Evolutionary conservation across 2,797 vertebrate genomes (phyloP).

Genomic region (Tokudaia tokunoshimensis): DNA sequence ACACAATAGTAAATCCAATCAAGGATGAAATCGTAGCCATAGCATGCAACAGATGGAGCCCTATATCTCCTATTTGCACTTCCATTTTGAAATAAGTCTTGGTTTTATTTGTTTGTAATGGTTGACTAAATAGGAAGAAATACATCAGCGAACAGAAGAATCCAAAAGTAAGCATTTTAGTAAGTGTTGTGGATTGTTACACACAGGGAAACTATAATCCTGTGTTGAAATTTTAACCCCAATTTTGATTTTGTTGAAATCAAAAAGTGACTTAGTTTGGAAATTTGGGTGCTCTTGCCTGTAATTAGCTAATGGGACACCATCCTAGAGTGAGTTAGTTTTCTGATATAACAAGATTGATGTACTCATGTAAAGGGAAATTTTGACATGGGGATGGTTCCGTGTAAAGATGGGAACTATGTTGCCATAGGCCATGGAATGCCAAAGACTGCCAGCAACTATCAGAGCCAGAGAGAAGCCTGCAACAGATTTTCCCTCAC

Average conservation of each 20-base stretch:
- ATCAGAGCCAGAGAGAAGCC: neutral
- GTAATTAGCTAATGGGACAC: neutral
- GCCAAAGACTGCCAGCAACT: neutral
- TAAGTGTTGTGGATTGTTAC: neutral
- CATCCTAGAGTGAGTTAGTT: neutral
- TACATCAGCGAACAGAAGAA: neutral
- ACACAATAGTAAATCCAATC: neutral
- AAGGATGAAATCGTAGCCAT: neutral
- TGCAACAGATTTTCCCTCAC: neutral
- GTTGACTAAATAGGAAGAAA: neutral
- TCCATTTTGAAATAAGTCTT: neutral
- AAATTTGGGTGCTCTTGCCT: neutral
- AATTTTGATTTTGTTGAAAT: no score
- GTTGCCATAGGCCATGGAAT: neutral
- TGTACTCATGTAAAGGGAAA: neutral
- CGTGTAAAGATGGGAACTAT: neutral
- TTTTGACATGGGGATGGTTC: fast-evolving
- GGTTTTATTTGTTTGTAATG: neutral
- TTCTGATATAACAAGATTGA: neutral
- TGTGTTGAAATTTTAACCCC: neutral
- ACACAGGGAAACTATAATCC: no score
- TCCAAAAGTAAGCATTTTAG: slow-evolving; percentile 1
- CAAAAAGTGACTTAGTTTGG: neutral
- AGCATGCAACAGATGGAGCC: fast-evolving
- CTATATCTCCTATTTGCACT: neutral